Percentiles rank a stretch among this genome's conserved stretches.
These are phyloP conservation scores for Cryptoblepharus egeriae DNA, from an alignment of 2,797 vertebrate species.

Conservation along the genomic window DNA sequence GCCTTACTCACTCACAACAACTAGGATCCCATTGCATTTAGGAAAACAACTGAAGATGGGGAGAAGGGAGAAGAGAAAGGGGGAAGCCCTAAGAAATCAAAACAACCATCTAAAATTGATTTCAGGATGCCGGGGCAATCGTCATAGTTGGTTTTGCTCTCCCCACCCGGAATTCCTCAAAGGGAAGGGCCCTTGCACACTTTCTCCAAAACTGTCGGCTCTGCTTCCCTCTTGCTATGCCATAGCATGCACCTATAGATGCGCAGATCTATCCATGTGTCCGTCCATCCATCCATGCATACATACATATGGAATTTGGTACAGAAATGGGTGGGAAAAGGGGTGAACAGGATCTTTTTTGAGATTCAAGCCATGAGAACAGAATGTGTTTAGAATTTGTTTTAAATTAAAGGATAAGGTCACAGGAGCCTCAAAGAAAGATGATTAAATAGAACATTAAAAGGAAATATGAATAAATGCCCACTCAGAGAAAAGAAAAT, in stretches of 20 bases:
- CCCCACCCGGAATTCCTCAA: no score
- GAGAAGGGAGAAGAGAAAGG: neutral
- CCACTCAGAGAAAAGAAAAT: conserved; percentile 56
- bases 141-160: neutral
- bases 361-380: conserved; percentile 30
- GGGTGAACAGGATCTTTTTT: conserved; percentile 3
- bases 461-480: conserved; percentile 60
- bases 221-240: no score
- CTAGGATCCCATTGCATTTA: no score
- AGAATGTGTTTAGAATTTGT: conserved; percentile 58
- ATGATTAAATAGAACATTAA: conserved; percentile 63
- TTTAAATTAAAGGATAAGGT: conserved; percentile 66
- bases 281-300: no score
- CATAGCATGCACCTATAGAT: no score
- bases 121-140: conserved; percentile 28
- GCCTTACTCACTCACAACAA: conserved; percentile 55
- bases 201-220: no score
- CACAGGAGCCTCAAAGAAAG: conserved; percentile 53
- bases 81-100: conserved; percentile 37
- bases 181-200: no score
- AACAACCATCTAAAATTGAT: conserved; percentile 40
- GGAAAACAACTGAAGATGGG: conserved; percentile 43
- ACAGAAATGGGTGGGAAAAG: conserved; percentile 4
- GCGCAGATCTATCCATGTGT: no score
- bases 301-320: conserved; percentile 20